Base-by-base conservation (phyloP, 2,113 vertebrate genomes). In the Dromiciops gliroides region DNA sequence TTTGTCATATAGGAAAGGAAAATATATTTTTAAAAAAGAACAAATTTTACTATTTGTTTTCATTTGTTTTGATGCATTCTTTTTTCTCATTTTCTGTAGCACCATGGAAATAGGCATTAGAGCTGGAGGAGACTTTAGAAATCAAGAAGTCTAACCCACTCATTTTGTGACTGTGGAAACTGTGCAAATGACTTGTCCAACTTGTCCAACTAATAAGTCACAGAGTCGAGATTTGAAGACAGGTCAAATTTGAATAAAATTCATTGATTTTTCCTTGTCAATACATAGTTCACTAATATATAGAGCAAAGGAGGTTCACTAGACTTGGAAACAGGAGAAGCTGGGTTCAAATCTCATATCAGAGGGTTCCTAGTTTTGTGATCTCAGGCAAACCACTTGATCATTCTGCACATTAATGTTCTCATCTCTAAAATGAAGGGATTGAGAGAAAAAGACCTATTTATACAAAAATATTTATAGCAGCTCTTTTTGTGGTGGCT, bases 1-100 rank as follows among this genome's bases (percentile, higher is more conserved):
- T 96, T 37, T 48, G 23, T 92, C 25, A 95, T 50, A 56, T 26
- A 75, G 37, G 48, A 93, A 95, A 93, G 49, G 89, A 48, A 26
- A 94, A 50, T 89, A 67, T 3, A 53, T 50, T 88, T 52, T 1
- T 50, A 93, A 92, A 93, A 31, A 89, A 92, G 90, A 16, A 49
- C 6, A 24, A 83, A 94, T 24, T 90, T 91, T 8, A 28, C 2
- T 48, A 89, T 44, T 89, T 91, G 90, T 51, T 90, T 90, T 90
- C 22, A 75, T 22, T 19, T n/a, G 8, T 83, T 75, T 44, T 75
- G 31, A 75, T 75, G 4, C 3, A 31, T 31, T 60, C 0, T 22
- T 37, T 67, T 67, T 67, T 83, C n/a, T 83, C 5, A 44, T 44
- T 83, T 44, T 44, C 7, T 44, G 1, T 75, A n/a, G 67, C 14